A percentile compares a stretch with the other conserved stretches of the same genome.
Conservation (phyloP, 1,140 invertebrate genomes). For the Macrosteles quadrilineatus region DNA sequence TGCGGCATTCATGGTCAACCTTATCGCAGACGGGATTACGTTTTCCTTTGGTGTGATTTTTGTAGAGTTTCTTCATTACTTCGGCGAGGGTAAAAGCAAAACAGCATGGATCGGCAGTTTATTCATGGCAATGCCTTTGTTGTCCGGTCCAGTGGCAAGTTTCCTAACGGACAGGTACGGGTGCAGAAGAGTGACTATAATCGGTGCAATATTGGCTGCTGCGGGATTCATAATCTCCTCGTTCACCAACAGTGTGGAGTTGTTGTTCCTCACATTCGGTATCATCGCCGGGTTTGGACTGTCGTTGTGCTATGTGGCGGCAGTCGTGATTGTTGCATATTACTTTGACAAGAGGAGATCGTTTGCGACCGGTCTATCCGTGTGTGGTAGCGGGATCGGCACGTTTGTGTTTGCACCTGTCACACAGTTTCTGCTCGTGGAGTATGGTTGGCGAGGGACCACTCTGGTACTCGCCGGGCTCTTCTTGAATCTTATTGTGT, state of each 20-base stretch:
- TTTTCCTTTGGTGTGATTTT: conserved; percentile 86
- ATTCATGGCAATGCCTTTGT: conserved; percentile 86
- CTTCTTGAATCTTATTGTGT: conserved; percentile 85
- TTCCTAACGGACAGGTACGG: conserved; percentile 79
- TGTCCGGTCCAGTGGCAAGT: conserved; percentile 87
- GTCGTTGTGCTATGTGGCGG: conserved; percentile 84
- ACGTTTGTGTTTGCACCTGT: conserved; percentile 91
- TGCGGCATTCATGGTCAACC: conserved; percentile 60
- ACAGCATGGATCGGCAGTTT: conserved; percentile 88
- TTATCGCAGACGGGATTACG: conserved; percentile 88
- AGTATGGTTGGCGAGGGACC: conserved; percentile 84
- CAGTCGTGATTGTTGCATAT: conserved; percentile 92
- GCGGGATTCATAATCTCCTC: conserved; percentile 81
- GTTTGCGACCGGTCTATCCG: conserved; percentile 89
- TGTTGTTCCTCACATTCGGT: conserved; percentile 83
- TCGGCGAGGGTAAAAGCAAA: conserved; percentile 73
- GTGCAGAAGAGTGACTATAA: conserved; percentile 42
- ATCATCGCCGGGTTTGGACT: conserved; percentile 84
- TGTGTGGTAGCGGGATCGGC: conserved; percentile 81
- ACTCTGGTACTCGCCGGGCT: conserved; percentile 80
- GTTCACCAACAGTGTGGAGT: conserved; percentile 72
- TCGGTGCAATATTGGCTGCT: conserved; percentile 74
- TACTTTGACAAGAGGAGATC: conserved; percentile 93
- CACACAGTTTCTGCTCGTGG: conserved; percentile 71
- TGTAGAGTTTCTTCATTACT: conserved; percentile 77